These are phyloP conservation scores for Microtus obscurus DNA, from an alignment of 2,797 vertebrate species.

Conservation along the genomic window DNA sequence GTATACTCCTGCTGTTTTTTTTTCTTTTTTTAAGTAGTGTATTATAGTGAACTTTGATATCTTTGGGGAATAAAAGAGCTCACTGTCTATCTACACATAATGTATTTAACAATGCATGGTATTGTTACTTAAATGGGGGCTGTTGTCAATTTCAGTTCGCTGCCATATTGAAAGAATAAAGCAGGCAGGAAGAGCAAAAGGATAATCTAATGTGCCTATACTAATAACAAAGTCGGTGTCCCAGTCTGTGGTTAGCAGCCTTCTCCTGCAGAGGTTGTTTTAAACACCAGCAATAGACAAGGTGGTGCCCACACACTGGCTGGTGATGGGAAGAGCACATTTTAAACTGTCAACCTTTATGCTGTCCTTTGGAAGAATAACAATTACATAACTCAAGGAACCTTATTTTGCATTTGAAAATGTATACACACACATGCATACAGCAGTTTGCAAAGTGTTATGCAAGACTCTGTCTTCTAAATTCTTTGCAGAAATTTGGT, in stretches of 20 bases:
- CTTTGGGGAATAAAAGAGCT: slow-evolving; percentile 78
- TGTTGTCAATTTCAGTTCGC: slow-evolving; percentile 81
- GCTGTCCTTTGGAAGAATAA: slow-evolving; percentile 83
- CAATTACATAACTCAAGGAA: slow-evolving; percentile 81
- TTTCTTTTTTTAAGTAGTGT: slow-evolving; percentile 1
- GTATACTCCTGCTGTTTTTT: slow-evolving; percentile 46
- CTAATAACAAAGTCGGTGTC: slow-evolving; percentile 76
- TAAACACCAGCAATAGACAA: slow-evolving; percentile 73
- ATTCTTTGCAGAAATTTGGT: slow-evolving; percentile 68
- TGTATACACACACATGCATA: slow-evolving; percentile 9
- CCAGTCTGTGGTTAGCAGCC: slow-evolving; percentile 72
- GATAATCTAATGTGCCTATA: slow-evolving; percentile 74
- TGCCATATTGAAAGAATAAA: slow-evolving; percentile 80
- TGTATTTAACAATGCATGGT: slow-evolving; percentile 82
- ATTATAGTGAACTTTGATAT: slow-evolving; percentile 79
- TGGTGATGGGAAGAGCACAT: slow-evolving; percentile 76
- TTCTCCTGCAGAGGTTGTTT: slow-evolving; percentile 70
- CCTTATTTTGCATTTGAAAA: slow-evolving; percentile 77
- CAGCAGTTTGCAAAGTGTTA: slow-evolving; percentile 72
- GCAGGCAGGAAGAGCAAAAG: slow-evolving; percentile 71
- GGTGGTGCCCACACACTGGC: slow-evolving; percentile 64
- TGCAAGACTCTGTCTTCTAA: slow-evolving; percentile 66
- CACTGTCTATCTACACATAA: slow-evolving; percentile 77
- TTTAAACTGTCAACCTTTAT: slow-evolving; percentile 83
- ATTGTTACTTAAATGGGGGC: slow-evolving; percentile 83